Conservation (phyloP, 2,888 invertebrate genomes). For the Coleophora flavipennella region DNA sequence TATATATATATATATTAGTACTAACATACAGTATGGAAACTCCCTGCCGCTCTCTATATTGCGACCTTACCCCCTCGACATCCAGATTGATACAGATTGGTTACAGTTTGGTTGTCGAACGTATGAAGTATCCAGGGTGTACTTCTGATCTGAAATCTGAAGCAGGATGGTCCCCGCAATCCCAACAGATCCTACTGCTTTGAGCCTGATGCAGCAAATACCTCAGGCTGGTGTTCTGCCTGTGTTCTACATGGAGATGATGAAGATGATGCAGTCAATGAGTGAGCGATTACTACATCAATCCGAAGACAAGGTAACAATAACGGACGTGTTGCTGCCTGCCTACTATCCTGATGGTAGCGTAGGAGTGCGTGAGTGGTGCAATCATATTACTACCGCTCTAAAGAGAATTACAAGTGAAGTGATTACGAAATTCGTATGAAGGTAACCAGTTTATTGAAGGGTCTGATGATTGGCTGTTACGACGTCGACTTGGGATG, state of each 20-base stretch:
- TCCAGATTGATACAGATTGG: too few relatives aligned
- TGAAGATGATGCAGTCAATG: background rate
- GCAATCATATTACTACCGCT: slow-evolving; percentile 18
- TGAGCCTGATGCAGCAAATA: too few relatives aligned
- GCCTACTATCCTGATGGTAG: slow-evolving; percentile 21
- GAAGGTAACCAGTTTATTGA: slow-evolving; percentile 21
- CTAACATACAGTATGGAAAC: too few relatives aligned
- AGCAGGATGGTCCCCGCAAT: too few relatives aligned
- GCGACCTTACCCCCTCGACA: too few relatives aligned
- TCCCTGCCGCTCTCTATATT: too few relatives aligned
- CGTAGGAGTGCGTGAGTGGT: slow-evolving; percentile 22
- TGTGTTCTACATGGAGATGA: background rate
- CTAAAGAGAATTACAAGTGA: slow-evolving; percentile 14
- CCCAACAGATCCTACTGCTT: too few relatives aligned
- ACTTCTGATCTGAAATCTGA: too few relatives aligned
- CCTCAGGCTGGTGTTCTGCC: background rate
- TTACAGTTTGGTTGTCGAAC: too few relatives aligned
- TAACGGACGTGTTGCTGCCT: slow-evolving; percentile 20
- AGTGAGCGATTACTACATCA: background rate
- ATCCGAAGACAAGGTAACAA: slow-evolving; percentile 3
- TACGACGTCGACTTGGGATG: slow-evolving; percentile 18
- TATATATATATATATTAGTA: too few relatives aligned
- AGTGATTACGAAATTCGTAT: slow-evolving; percentile 21
- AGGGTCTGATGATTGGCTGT: slow-evolving; percentile 14
- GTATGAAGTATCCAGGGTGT: too few relatives aligned